A percentile compares a stretch with the other conserved stretches of the same genome.
Conservation (phyloP, 2,113 vertebrate species). For the Emydura subglobosa region DNA sequence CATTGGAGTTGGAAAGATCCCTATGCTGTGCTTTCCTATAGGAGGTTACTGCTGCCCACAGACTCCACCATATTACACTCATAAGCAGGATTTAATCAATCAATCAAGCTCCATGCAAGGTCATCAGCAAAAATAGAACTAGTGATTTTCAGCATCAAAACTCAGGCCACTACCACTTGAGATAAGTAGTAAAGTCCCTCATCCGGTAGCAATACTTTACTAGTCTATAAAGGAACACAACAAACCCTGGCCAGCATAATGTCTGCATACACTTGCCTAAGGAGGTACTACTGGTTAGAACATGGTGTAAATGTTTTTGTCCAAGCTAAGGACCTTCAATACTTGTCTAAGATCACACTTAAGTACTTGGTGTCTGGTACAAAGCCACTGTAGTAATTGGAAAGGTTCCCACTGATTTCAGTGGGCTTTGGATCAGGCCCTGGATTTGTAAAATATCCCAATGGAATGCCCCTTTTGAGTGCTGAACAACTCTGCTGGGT, state of each 20-base stretch:
- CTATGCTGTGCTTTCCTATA: background rate
- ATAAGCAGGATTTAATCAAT: background rate
- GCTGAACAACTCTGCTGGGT: background rate
- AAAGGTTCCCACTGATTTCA: background rate
- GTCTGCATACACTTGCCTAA: background rate
- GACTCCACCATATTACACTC: background rate
- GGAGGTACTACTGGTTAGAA: background rate
- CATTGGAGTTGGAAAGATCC: background rate
- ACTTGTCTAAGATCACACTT: background rate
- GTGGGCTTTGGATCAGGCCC: background rate
- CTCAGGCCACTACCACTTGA: background rate
- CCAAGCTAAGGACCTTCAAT: background rate
- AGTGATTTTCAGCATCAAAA: background rate
- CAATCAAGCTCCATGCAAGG: background rate
- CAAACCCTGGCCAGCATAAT: background rate
- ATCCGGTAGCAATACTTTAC: background rate
- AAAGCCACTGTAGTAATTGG: background rate
- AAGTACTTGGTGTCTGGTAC: rapidly evolving
- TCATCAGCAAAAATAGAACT: background rate
- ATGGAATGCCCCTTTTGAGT: background rate
- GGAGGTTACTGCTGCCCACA: background rate
- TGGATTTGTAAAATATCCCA: background rate
- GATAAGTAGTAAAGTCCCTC: background rate
- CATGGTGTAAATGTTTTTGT: background rate
- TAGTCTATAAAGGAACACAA: background rate